phyloP scores from a whole-genome alignment of 2,888 invertebrate species.

The Caenorhabditis imperialis region DNA sequence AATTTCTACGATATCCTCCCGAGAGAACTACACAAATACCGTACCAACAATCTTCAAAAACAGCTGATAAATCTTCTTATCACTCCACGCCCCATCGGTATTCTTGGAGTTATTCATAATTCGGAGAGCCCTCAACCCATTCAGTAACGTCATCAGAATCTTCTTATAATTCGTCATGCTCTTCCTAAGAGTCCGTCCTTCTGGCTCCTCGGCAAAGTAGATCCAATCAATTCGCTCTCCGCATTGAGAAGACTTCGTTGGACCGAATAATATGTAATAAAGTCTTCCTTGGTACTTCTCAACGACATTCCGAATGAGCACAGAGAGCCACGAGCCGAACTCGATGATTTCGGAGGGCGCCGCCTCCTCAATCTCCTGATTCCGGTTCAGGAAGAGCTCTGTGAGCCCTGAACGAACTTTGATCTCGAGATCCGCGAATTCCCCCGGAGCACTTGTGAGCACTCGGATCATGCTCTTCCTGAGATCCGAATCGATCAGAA shows the following conservation, averaged over 20 bases:
- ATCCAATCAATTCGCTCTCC: constrained; percentile 46
- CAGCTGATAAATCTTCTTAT: constrained; percentile 33
- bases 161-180: constrained; percentile 21
- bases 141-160: constrained; percentile 23
- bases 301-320: constrained; percentile 29
- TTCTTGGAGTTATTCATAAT: constrained; percentile 38
- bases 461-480: constrained; percentile 18
- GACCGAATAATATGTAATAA: constrained; percentile 45
- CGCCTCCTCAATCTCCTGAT: constrained; percentile 42
- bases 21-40: too few species aligned
- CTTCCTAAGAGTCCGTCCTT: neutral
- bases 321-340: constrained; percentile 46
- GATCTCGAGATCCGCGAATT: constrained; percentile 33
- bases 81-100: constrained; percentile 31
- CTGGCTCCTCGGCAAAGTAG: constrained; percentile 21
- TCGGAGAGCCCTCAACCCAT: constrained; percentile 44
- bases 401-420: constrained; percentile 46
- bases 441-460: constrained; percentile 19
- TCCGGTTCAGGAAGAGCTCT: constrained; percentile 39
- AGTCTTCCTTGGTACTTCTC: constrained; percentile 47
- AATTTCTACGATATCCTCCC: too few species aligned
- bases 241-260: constrained; percentile 20
- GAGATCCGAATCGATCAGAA: constrained; percentile 44
- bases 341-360: constrained; percentile 36
- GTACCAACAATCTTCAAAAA: constrained; percentile 44